A percentile compares a stretch with the other conserved stretches of the same genome.
These are phyloP conservation scores for Orchesella flavescens DNA, from an alignment of 2,888 invertebrate genomes.

Conservation along the genomic window DNA sequence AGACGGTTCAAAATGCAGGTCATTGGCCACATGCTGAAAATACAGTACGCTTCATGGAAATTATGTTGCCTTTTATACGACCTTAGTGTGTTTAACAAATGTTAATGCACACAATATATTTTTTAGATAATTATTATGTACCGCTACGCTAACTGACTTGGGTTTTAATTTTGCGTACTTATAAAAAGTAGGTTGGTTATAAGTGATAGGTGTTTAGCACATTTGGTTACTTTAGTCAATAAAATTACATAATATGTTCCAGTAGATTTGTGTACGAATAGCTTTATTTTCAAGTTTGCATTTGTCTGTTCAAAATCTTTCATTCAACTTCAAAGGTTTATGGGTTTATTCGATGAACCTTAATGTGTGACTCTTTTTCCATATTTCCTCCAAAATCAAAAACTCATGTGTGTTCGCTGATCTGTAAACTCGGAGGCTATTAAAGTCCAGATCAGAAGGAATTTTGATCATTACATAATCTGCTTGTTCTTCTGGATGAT, in stretches of 20 bases:
- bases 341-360: too few relatives aligned
- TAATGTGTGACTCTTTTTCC: too few relatives aligned
- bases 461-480: neutral
- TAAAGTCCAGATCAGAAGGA: constrained; percentile 26
- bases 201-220: neutral
- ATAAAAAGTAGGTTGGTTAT: too few relatives aligned
- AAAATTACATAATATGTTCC: too few relatives aligned
- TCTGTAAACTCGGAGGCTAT: constrained; percentile 30
- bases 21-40: constrained; percentile 97
- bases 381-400: constrained; percentile 11
- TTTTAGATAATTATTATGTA: too few relatives aligned
- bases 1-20: constrained; percentile 85
- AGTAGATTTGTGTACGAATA: too few relatives aligned
- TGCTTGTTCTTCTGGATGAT: constrained; percentile 17
- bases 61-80: constrained; percentile 79
- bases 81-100: neutral
- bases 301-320: too few relatives aligned
- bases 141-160: neutral
- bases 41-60: constrained; percentile 83
- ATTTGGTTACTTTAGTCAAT: neutral
- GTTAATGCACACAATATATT: too few relatives aligned
- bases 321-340: too few relatives aligned
- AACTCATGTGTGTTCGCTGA: neutral
- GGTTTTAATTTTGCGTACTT: too few relatives aligned
- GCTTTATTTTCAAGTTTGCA: too few relatives aligned